Base-by-base conservation (phyloP, 2,888 invertebrate genomes). In the Pachycephus smyrnensis region DNA sequence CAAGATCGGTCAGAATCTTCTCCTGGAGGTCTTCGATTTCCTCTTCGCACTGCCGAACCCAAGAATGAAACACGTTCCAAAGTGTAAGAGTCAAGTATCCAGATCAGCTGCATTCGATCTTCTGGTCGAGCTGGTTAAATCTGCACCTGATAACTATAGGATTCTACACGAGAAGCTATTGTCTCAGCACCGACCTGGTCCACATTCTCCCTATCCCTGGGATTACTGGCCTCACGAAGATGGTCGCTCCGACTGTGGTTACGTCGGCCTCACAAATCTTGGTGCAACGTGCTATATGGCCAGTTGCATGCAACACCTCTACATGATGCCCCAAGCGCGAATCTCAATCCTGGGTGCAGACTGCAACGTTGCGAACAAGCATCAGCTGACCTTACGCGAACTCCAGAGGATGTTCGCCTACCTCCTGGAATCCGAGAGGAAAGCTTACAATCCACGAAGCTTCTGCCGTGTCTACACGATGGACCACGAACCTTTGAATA, bases 231-330 rank as follows among this genome's bases (percentile, higher is more conserved):
- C 98, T 3, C 96, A 97, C 81, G 98, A 98, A 89, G 98, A 98
- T 90, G 97, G 98, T 0, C 94, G 98, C 1, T 96, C 98, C 0
- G 97, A 97, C 88, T 98, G 98, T 91, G 98, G 98, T 15, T 98
- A 97, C 92, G 98, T 98, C 1, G 98, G 98, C 0, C 93, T 98
- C 6, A 98, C 98, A 0, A 98, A 98, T 92, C 93, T 98, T 30
- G 98, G 98, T 36, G 98, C 98, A 36, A 98, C 98, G 1, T 98
- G 98, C 91, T 98, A 98, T 92, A 98, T 98, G 98, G 98, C 98
- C 12, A 97, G 98, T 3, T 98, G 98, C 89, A 97, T 98, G 95
- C 98, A 98, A 91, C 98, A 98, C 92, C 92, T 98, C 82, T 98
- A 97, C 91, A 98, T 98, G 98, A 98, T 98, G 96, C 98, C 98